These are phyloP conservation scores for Synergus japonicus DNA, from an alignment of 2,888 invertebrate species.

Conservation along the genomic window DNA sequence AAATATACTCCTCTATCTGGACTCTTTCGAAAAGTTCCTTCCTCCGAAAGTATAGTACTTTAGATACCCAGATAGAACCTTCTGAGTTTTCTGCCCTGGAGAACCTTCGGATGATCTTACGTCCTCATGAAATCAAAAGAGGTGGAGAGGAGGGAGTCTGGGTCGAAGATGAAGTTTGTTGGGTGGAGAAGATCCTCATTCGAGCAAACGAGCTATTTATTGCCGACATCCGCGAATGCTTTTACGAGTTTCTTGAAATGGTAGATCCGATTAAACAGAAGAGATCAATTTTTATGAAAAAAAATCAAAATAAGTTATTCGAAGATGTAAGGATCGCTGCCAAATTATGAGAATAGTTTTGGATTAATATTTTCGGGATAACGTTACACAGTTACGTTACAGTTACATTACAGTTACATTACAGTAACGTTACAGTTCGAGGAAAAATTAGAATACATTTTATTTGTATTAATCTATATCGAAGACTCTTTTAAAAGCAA, in stretches of 20 bases:
- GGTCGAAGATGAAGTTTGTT: constrained; percentile 37
- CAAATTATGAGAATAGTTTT: too few relatives aligned
- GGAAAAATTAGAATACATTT: too few relatives aligned
- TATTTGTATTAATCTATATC: neutral
- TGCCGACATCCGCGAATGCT: constrained; percentile 17
- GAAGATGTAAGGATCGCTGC: too few relatives aligned
- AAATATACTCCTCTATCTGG: constrained; percentile 42
- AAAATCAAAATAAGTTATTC: neutral
- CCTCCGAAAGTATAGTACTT: constrained; percentile 41
- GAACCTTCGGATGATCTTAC: constrained; percentile 27
- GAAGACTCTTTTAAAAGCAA: neutral
- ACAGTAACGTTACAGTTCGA: too few relatives aligned
- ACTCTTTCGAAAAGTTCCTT: constrained; percentile 20
- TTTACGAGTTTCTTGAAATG: constrained; percentile 25
- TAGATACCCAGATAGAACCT: constrained; percentile 4
- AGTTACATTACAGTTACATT: too few relatives aligned
- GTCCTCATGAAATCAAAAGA: constrained; percentile 41
- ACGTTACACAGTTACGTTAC: too few relatives aligned
- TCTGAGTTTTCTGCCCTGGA: constrained; percentile 29
- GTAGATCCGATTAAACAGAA: neutral
- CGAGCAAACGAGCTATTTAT: constrained; percentile 38
- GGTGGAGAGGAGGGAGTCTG: constrained; percentile 38
- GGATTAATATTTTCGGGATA: too few relatives aligned
- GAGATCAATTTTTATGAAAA: neutral
- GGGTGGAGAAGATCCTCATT: constrained; percentile 32